Base-by-base conservation (phyloP, 2,888 invertebrate genomes). In the Papilio demoleus region DNA sequence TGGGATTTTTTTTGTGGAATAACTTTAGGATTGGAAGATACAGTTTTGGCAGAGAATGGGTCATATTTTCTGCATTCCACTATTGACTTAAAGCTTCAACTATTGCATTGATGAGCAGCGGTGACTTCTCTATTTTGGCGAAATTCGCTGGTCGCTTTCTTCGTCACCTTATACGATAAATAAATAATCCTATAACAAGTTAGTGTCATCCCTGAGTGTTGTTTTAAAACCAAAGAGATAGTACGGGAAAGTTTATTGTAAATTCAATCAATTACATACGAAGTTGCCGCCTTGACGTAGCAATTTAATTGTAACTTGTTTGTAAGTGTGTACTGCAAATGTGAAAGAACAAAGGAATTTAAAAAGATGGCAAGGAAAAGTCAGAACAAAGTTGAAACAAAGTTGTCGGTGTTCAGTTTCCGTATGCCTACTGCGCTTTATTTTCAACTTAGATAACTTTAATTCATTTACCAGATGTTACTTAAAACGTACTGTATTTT, bases 181-280 rank as follows among this genome's bases (percentile, higher is more conserved):
- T n/a, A n/a, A n/a, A n/a, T n/a, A n/a, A n/a, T n/a, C n/a, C n/a
- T n/a, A n/a, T n/a, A n/a, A n/a, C n/a, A n/a, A n/a, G n/a, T n/a
- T n/a, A n/a, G n/a, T n/a, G n/a, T n/a, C n/a, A n/a, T n/a, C n/a
- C n/a, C n/a, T n/a, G n/a, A n/a, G n/a, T n/a, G n/a, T n/a, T n/a
- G n/a, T n/a, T n/a, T n/a, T n/a, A n/a, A n/a, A 60, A 60, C 40
- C 8, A 24, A 38, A 60, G 12, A 22, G 24, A 17, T 1, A 59
- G 59, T 5, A 19, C 22, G 24, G 19, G 24, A 60, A 38, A 40
- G 60, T 40, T 40, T 59, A 38, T n/a, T 40, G 5, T 22, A 38
- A 60, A 60, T 60, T 60, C 17, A 60, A 38, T 60, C 38, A 38
- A 60, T 60, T 38, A 59, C 59, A 59, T 38, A 59, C 59, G 59